Evolutionary conservation across 2,888 invertebrate genomes (phyloP).

Genomic region (Ectemnius lituratus): DNA sequence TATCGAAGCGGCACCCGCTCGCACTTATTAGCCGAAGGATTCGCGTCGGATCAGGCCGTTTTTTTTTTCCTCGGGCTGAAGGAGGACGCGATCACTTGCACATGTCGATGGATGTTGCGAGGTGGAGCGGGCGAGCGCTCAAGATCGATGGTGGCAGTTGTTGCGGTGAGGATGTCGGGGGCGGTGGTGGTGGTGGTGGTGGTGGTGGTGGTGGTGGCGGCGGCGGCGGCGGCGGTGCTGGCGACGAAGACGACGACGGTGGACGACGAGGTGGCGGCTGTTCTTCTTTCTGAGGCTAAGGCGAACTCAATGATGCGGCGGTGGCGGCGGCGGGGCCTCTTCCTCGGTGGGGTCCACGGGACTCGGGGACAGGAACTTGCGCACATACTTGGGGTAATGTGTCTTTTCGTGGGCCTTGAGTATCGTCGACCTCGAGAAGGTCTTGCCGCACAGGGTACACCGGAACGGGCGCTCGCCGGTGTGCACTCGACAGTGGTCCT

Average conservation of each 20-base stretch:
- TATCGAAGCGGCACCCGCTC: neutral
- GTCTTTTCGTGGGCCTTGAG: constrained; percentile 96
- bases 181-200: neutral
- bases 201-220: neutral
- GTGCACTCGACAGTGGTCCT: constrained; percentile 95
- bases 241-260: constrained; percentile 28
- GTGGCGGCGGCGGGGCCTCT: constrained; percentile 78
- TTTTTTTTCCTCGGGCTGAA: neutral
- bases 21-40: neutral
- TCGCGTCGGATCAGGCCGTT: constrained; percentile 1
- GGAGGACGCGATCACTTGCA: constrained; percentile 9
- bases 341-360: constrained; percentile 91
- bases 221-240: neutral
- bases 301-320: constrained; percentile 72
- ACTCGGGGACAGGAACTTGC: constrained; percentile 92
- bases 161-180: constrained; percentile 7
- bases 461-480: constrained; percentile 94
- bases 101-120: neutral
- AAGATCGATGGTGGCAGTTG: constrained; percentile 10
- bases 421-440: constrained; percentile 93
- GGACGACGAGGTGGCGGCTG: constrained; percentile 40
- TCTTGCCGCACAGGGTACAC: constrained; percentile 93
- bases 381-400: constrained; percentile 94
- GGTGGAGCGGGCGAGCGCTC: neutral
- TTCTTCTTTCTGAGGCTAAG: constrained; percentile 52